Base-by-base conservation (phyloP, 1,140 invertebrate genomes). In the Wiebesia pumilae region DNA sequence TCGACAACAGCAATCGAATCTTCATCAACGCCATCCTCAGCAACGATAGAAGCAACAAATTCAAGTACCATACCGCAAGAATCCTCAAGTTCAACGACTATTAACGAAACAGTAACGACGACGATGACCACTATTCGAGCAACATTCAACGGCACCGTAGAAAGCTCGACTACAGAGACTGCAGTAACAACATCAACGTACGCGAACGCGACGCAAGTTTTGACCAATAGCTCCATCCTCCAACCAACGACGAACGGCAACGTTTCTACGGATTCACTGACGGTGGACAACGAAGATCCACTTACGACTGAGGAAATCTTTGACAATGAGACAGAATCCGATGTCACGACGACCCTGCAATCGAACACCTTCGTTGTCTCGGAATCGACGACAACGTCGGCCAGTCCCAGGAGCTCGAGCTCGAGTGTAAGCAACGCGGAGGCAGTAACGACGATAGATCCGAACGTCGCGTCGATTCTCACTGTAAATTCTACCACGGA, bases 401-500 rank as follows among this genome's bases (percentile, higher is more conserved):
- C 35, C 12, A 79, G 62, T 24, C 38, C 30, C 47, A 79, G 85
- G 83, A 10, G 6, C 21, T 54, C 75, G 33, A 33, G 73, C 0
- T 19, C 54, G n/a, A 65, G 62, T 12, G 24, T 7, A 12, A 35
- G 58, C 58, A 2, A 40, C 73, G 73, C 75, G 19, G 85, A 83
- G 33, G 12, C 19, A 0, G 2, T 30, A 10, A 14, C 40, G 0
- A 79, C 67, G 0, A 54, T 84, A 24, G 91, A 91, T 78, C 83
- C 90, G 65, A 91, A 92, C 67, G 87, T 87, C 67, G 88, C 82
- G 0, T 79, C 87, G 88, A 87, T 79, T 84, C 90, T 90, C 91
- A 88, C 88, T 87, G 89, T 90, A 88, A 92, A 90, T 89, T 79
- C 89, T 84, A 91, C 90, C 71, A 88, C 87, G 69, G 91, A 92